phyloP scores from a whole-genome alignment of 2,113 vertebrate species.

The Chrysochloris asiatica region DNA sequence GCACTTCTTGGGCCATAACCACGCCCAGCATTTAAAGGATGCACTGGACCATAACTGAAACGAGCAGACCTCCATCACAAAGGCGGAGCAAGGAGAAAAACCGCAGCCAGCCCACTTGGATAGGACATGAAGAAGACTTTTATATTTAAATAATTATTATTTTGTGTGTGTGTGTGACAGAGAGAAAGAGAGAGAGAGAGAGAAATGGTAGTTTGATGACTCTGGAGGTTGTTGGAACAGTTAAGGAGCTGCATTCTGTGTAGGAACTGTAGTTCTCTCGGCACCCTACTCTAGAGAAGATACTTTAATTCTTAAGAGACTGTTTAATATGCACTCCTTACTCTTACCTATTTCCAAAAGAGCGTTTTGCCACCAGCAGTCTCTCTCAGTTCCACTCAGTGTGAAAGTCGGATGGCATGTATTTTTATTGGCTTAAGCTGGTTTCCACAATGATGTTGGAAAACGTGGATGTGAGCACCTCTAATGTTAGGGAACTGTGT shows the following conservation, averaged over 20 bases:
- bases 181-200: too few relatives aligned
- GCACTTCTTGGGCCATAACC: slow-evolving; percentile 12
- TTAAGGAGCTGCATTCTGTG: background rate
- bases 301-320: background rate
- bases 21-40: background rate
- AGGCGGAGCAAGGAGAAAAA: slow-evolving; percentile 31
- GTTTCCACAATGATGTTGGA: slow-evolving; percentile 10
- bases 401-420: background rate
- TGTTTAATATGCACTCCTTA: background rate
- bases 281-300: background rate
- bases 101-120: slow-evolving; percentile 45
- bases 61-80: background rate
- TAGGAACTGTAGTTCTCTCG: background rate
- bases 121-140: background rate
- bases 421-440: slow-evolving; percentile 13
- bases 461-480: background rate
- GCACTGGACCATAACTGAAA: background rate
- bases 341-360: background rate
- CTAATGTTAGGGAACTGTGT: background rate
- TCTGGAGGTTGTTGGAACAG: background rate
- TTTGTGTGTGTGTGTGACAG: background rate
- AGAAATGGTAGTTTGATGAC: too few relatives aligned
- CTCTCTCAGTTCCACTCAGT: background rate
- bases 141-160: too few relatives aligned
- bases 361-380: background rate